phyloP scores from a whole-genome alignment of 2,113 vertebrate genomes.

The Meriones unguiculatus region DNA sequence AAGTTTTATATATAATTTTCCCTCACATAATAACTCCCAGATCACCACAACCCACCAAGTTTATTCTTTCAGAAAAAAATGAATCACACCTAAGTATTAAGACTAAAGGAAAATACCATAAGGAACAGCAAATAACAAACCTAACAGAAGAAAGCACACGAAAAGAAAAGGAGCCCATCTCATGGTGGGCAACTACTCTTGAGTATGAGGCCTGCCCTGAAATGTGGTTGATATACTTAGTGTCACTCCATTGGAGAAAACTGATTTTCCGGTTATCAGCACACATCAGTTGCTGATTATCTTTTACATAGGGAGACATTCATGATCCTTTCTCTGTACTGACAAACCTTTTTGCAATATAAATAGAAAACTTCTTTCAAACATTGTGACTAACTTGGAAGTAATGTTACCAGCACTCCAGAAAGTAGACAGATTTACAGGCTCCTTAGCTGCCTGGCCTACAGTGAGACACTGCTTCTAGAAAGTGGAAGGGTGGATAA shows the following conservation, averaged over 20 bases:
- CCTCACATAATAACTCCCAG: not conserved
- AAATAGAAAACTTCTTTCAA: not conserved
- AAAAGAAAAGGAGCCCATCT: not conserved
- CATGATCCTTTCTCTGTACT: not conserved
- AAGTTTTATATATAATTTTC: not conserved
- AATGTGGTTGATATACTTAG: no score
- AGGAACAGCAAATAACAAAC: not conserved
- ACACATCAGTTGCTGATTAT: not conserved
- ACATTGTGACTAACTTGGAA: not conserved
- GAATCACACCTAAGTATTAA: not conserved
- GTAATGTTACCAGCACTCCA: not conserved
- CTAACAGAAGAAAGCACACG: not conserved
- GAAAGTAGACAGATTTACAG: not conserved
- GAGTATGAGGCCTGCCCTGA: not conserved
- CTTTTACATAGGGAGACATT: not conserved
- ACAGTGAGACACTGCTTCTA: not conserved
- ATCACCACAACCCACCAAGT: not conserved
- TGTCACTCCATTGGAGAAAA: not conserved
- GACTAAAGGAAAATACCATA: rapidly evolving
- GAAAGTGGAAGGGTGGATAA: not conserved
- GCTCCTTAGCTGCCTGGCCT: not conserved
- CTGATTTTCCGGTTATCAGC: not conserved
- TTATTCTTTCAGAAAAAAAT: not conserved
- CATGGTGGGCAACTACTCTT: not conserved
- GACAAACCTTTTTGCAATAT: not conserved